Base-by-base conservation (phyloP, 92 coral and sea anemone genomes). In the Epizoanthus scotinus region DNA sequence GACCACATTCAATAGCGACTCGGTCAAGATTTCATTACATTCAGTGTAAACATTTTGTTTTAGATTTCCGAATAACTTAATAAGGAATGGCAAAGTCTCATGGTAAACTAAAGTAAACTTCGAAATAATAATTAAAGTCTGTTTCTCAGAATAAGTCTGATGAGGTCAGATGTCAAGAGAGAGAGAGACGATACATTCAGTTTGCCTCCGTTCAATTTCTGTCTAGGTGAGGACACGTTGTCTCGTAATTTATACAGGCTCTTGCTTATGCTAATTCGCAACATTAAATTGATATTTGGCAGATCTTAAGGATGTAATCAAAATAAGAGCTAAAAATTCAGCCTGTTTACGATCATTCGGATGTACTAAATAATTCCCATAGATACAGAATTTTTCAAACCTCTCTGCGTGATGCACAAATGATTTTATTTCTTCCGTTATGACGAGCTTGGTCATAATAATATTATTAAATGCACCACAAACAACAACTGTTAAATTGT, bases 141-240 rank as follows among this genome's bases (percentile, higher is more conserved):
- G 66, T 28, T 61, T 61, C 66, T 61, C 66, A 2, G 66, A 61
- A 61, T 13, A 61, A 61, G 66, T 61, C 66, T 61, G 21, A 61
- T 17, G 66, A 61, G 66, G 66, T 61, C 66, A 61, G 66, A 61
- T 61, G 66, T 0, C 66, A 61, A 3, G 66, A 61, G 66, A 61
- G n/a, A n/a, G 66, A 3, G 66, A 13, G 27, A 21, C 21, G 21
- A 61, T 1, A 61, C 40, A 17, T 61, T 28, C 12, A 21, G 21
- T 61, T 61, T 61, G 66, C 66, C 24, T 61, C 66, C 66, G 66
- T 61, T 61, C 66, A n/a, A n/a, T n/a, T n/a, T n/a, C n/a, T 34
- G 40, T 34, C 40, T 34, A n/a, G n/a, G n/a, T n/a, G n/a, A n/a
- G n/a, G n/a, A n/a, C n/a, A n/a, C n/a, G n/a, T n/a, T n/a, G n/a